phyloP scores from a whole-genome alignment of 2,797 vertebrate species.

The Uromys caudimaculatus region DNA sequence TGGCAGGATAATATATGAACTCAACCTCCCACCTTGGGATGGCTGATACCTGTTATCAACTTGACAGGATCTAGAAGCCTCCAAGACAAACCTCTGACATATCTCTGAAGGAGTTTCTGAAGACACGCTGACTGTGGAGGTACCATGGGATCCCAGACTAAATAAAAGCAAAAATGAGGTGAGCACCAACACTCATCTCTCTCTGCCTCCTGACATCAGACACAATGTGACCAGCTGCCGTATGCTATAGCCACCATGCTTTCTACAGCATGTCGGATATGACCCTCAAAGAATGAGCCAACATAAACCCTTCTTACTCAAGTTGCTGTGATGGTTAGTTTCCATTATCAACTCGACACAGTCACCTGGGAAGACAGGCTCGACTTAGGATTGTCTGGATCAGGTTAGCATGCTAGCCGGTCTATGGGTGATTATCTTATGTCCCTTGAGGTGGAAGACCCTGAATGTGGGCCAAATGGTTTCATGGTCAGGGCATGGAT shows the following conservation, averaged over 20 bases:
- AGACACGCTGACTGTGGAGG: not conserved
- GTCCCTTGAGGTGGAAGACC: not conserved
- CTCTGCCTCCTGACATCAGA: not conserved
- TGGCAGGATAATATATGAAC: not conserved
- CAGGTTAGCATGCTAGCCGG: not conserved
- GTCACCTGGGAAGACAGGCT: not conserved
- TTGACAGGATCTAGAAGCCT: not conserved
- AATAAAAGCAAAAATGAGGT: not conserved
- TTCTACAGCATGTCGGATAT: not conserved
- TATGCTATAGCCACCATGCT: not conserved
- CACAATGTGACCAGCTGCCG: no score
- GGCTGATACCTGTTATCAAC: not conserved
- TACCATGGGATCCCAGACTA: not conserved
- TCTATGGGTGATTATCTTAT: not conserved
- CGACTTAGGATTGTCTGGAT: no score
- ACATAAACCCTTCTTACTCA: not conserved
- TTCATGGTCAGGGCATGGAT: no score
- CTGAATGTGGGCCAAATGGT: no score
- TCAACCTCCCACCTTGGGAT: not conserved
- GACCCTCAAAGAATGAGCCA: not conserved
- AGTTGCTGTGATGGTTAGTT: not conserved
- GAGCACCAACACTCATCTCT: not conserved
- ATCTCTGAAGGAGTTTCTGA: not conserved
- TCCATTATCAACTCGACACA: not conserved
- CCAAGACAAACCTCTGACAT: not conserved